These are phyloP conservation scores for Drosophila sproati DNA, from an alignment of 1,140 invertebrate species.

Conservation along the genomic window DNA sequence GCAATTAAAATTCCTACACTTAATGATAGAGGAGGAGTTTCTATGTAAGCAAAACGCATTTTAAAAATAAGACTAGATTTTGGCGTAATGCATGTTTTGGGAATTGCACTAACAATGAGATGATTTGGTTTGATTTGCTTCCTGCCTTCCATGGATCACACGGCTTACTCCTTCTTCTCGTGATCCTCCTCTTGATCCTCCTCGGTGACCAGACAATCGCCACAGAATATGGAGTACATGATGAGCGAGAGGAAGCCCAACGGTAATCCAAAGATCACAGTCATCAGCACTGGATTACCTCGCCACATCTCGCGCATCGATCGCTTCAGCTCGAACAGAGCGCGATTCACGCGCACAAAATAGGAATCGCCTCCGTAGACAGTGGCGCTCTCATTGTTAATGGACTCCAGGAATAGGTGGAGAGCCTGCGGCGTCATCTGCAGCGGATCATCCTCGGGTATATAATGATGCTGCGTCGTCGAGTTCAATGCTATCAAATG, in stretches of 20 bases:
- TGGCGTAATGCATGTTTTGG: conserved; percentile 39
- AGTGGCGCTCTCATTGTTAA: conserved; percentile 90
- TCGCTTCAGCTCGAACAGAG: conserved; percentile 91
- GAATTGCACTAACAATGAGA: conserved; percentile 37
- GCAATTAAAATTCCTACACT: too few species aligned
- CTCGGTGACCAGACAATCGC: conserved; percentile 96
- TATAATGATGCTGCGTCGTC: conserved; percentile 94
- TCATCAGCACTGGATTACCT: conserved; percentile 95
- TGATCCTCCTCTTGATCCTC: conserved; percentile 90
- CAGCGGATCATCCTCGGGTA: conserved; percentile 93
- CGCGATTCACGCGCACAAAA: conserved; percentile 89
- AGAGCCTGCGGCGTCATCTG: conserved; percentile 92
- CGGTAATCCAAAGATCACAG: conserved; percentile 94
- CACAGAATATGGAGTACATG: conserved; percentile 96
- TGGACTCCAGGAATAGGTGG: conserved; percentile 90
- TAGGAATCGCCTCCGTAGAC: conserved; percentile 93
- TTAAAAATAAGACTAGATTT: conserved; percentile 56
- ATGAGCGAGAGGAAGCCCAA: conserved; percentile 96
- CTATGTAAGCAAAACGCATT: conserved; percentile 24
- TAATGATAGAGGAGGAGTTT: too few species aligned
- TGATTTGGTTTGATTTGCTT: conserved; percentile 7
- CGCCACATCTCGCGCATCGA: conserved; percentile 93
- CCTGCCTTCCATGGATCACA: background rate
- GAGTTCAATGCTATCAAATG: conserved; percentile 96
- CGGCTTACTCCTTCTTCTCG: conserved; percentile 85